Percentiles rank a stretch among this genome's conserved stretches.
phyloP scores from a whole-genome alignment of 2,797 vertebrate genomes.

The Eospalax fontanierii region DNA sequence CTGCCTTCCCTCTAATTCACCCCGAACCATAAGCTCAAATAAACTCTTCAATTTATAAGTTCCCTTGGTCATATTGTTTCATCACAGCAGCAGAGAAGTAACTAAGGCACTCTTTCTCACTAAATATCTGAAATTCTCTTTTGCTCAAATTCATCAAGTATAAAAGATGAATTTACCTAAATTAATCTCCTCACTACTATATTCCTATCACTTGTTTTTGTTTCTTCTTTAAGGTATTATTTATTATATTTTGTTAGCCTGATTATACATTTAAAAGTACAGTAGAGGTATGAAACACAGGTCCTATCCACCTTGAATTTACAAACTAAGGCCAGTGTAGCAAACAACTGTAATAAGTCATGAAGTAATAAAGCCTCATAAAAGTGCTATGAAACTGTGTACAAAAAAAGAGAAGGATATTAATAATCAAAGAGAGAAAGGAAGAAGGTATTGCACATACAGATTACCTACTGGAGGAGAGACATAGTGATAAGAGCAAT shows the following conservation, averaged over 20 bases:
- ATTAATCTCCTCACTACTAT: not conserved
- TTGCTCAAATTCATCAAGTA: not conserved
- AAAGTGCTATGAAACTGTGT: not conserved
- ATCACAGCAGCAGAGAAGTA: too few species aligned
- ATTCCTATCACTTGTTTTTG: constrained; percentile 9
- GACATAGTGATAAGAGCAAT: not conserved
- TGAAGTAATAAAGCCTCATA: not conserved
- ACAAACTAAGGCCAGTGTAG: not conserved
- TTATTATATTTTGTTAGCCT: not conserved
- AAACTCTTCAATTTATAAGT: too few species aligned
- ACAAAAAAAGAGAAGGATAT: not conserved
- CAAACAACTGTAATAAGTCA: not conserved
- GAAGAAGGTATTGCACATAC: not conserved
- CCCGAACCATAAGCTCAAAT: too few species aligned
- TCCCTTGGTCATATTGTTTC: too few species aligned
- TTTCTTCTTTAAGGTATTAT: constrained; percentile 45
- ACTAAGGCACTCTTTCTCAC: not conserved
- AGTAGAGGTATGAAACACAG: not conserved
- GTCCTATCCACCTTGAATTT: not conserved
- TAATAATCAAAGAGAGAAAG: not conserved
- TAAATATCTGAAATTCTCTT: not conserved
- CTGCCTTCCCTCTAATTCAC: too few species aligned
- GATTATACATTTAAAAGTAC: not conserved
- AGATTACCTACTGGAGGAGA: not conserved
- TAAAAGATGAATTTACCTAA: not conserved